Base-by-base conservation (phyloP, 2,797 vertebrate genomes). In the Semaprochilodus insignis region DNA sequence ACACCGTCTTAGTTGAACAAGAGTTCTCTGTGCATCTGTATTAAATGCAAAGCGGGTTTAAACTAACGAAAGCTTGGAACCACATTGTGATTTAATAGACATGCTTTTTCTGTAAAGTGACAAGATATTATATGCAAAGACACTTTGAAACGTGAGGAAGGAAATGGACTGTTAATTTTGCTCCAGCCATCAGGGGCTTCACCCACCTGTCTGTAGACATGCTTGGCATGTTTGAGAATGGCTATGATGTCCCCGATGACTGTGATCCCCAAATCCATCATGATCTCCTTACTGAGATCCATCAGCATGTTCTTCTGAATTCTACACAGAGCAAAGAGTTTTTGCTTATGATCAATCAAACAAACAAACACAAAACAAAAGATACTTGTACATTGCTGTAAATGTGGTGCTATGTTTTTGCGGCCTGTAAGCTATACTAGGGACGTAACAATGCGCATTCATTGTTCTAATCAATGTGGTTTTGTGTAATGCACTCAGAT, bases 221-320 rank as follows among this genome's bases (percentile, higher is more conserved):
- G 93, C 85, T 98, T 99, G 90, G 97, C 97, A 1, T 99, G 97
- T 91, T 98, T 98, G 73, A 99, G 96, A 90, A 98, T 97, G 85
- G 96, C 96, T 4, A 99, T 98, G 87, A 98, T 96, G 87, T 99
- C 97, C 0, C 97, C 97, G n/a, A 99, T 95, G 44, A 97, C 95
- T 0, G 97, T 97, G 85, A 99, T 97, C 0, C 97, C 97, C 70
- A 99, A 89, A 88, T 98, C 97, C 57, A 98, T 97, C 95, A 99
- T 97, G 88, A 99, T 96, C 86, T 99, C 97, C 89, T 98, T 98
- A 90, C 95, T 98, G 77, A 98, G 95, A 87, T 99, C 97, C 95
- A 98, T 93, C 48, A 99, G 89, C 97, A 99, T 99, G 90, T 94
- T 97, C 89, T 98, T 99, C 90, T 97, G 96, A 89, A 99, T 98